Base-by-base conservation (phyloP, 92 coral and sea anemone species). In the Desmophyllum pertusum region DNA sequence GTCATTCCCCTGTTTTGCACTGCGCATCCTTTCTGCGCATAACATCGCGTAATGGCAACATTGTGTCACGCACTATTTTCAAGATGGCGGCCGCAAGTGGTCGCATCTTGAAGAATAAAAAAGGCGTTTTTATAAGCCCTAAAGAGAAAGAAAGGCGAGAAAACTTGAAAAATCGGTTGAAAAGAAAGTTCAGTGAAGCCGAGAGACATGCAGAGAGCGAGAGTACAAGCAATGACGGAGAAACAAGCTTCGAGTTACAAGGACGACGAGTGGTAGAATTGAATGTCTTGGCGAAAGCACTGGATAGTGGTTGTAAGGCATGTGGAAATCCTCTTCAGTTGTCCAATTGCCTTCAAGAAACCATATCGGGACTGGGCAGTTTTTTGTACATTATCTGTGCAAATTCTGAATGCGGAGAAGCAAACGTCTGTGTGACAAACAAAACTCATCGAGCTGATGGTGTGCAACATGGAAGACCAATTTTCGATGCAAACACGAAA, bases 401-500 rank as follows among this genome's bases (percentile, higher is more conserved):
- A 31, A 83, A 83, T 38, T 69, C 39, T 14, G 79, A 83, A 40
- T 83, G 86, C n/a, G 80, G 86, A 40, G 80, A 51, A 40, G 72
- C 76, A n/a, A 83, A 72, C 29, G 25, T 50, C 39, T 80, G 76
- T 48, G 27, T 37, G 19, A 84, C 88, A 19, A 84, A 76, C 64
- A 84, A 84, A 76, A 65, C 83, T 46, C 88, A 38, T 39, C 70
- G 88, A 13, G 30, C 19, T 17, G 36, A 50, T 43, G 83, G 83
- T 40, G 18, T 45, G n/a, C 53, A 21, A 21, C 52, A 65, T 21
- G 81, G 88, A 52, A 75, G 88, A 46, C 83, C 83, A 23, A 45
- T 84, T 3, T 84, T 84, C 57, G 75, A 83, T 83, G 69, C 52
- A 51, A 82, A 82, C 86, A 82, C 78, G 38, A 71, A 82, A 57